Evolutionary conservation across 2,888 invertebrate species (phyloP), one percentile per base, ranked within the genome.

Genomic region (Drosophila stalkeri): DNA sequence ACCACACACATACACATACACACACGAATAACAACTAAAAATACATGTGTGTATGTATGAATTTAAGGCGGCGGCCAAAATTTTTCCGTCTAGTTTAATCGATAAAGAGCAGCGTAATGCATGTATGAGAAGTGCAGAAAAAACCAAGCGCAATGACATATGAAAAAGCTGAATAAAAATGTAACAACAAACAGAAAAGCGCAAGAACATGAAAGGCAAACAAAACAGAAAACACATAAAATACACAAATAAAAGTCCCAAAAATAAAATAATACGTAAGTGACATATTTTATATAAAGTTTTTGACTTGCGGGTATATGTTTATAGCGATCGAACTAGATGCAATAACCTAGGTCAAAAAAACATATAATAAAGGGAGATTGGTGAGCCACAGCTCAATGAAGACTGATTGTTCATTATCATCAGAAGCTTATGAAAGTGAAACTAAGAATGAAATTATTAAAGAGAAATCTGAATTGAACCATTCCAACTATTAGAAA

Each of bases 11-110:
- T 55, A 65, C 57, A 52, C 44, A 77, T 55, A 65, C 57, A 52
- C 44, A 39, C 44, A 59, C 43, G 54, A 52, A 43, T 63, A 44
- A 43, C 63, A 41, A 56, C 75, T 76, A 76, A 64, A 79, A 79
- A 74, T 79, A 76, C 51, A 52, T 61, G 43, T 44, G 27, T 44
- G 33, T 44, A 18, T 47, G 61, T 60, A 16, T 55, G 59, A 39
- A 57, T 62, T 77, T 61, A 56, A 79, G 76, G 76, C 76, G 76
- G 80, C 75, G 60, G 52, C 77, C 60, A 77, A 79, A 64, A 43
- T 55, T 71, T 20, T 69, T 51, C 52, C 67, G 59, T 14, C 62
- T 51, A 72, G 83, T 89, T 90, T 73, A 90, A 86, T 90, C 90
- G 85, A 86, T 90, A 90, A 81, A 71, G 43, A 63, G 64, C 72